A percentile compares a stretch with the other conserved stretches of the same genome.
phyloP scores from a whole-genome alignment of 2,888 invertebrate genomes.

The Branchellion lobata region DNA sequence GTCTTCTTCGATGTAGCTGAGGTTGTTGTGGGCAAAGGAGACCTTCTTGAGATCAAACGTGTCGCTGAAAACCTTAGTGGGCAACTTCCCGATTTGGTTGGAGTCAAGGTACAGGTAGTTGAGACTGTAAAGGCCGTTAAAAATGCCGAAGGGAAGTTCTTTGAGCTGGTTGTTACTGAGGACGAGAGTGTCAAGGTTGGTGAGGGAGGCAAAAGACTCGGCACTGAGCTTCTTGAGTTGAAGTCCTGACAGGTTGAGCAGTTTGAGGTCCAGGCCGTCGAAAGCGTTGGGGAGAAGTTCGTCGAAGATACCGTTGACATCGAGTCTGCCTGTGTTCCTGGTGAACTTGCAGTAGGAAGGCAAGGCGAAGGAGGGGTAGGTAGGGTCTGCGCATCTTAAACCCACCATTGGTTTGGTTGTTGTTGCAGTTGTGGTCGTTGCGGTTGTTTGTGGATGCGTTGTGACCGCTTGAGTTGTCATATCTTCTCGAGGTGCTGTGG shows the following conservation, averaged over 20 bases:
- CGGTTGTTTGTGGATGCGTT: neutral
- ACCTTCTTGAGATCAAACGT: neutral
- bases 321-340: neutral
- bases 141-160: neutral
- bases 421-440: neutral
- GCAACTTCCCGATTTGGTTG: neutral
- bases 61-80: neutral
- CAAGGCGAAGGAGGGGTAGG: neutral
- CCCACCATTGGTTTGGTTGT: neutral
- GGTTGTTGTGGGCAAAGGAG: constrained; percentile 8
- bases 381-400: constrained; percentile 24
- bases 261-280: constrained; percentile 13
- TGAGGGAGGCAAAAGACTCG: constrained; percentile 1
- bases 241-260: constrained; percentile 18
- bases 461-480: neutral
- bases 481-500: too few relatives aligned
- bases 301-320: neutral
- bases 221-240: neutral
- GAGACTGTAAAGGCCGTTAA: constrained; percentile 5
- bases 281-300: constrained; percentile 23
- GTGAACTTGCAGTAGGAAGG: constrained; percentile 28
- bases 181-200: constrained; percentile 8
- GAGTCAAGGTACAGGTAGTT: constrained; percentile 10
- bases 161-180: constrained; percentile 18
- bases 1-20: neutral